Base-by-base conservation (phyloP, 2,113 vertebrate species). In the Clarias gariepinus region DNA sequence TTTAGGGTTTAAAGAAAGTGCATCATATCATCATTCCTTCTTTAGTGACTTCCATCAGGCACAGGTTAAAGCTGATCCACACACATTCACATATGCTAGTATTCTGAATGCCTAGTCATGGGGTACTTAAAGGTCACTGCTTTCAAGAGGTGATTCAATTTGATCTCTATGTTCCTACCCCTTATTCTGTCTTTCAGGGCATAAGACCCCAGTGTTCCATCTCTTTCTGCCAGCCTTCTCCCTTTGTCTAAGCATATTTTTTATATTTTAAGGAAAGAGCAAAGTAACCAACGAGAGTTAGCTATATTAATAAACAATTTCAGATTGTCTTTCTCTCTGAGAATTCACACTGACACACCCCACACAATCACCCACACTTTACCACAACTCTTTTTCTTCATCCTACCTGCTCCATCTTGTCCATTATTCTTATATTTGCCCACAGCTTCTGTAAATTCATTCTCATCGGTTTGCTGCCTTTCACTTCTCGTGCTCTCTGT, bases 71-170 rank as follows among this genome's bases (percentile, higher is more conserved):
- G n/a, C 55, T 55, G 66, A 82, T 30, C 30, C 58, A 86, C 78
- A 80, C 60, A 73, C 55, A 47, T 55, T 77, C 83, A 85, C 63
- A 86, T 73, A 69, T 61, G 41, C 55, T 84, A 81, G 77, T 82
- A 61, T 73, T 86, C 91, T 91, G 52, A 76, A 55, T 89, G 89
- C 85, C 90, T 89, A 91, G 88, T 89, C 90, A 91, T 93, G 84
- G 89, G 89, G 88, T 91, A 87, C 91, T 94, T 93, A 94, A 93
- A 94, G 93, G 93, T 94, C 92, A 94, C 92, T 91, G 90, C 90
- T 93, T 94, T 91, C 92, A 94, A 94, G 81, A 76, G 91, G 91
- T 93, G 90, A 93, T 92, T 92, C 91, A 92, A 89, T 85, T 91
- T 94, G 92, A 94, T 94, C 68, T 68, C 88, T 83, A 85, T 85